phyloP scores from a whole-genome alignment of 2,888 invertebrate species.

The Falcaria lacertinaria region DNA sequence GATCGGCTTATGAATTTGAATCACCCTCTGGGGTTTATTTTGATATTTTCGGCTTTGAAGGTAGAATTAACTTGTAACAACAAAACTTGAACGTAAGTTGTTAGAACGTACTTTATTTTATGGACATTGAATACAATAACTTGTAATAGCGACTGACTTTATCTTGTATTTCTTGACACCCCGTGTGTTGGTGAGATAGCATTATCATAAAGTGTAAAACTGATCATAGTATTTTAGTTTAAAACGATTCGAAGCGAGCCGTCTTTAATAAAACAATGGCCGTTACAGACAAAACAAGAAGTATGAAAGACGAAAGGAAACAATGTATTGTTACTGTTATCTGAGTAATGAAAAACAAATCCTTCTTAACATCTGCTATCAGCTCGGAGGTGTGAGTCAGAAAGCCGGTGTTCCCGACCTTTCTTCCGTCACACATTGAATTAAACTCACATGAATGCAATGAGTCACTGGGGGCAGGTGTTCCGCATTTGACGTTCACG shows the following conservation, averaged over 20 bases:
- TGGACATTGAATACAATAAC: no score
- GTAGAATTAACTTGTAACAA: no score
- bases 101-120: no score
- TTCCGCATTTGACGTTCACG: slow-evolving; percentile 17
- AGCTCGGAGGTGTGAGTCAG: slow-evolving; percentile 23
- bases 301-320: not conserved
- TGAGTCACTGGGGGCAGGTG: slow-evolving; percentile 36
- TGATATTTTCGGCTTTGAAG: no score
- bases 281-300: not conserved
- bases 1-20: no score
- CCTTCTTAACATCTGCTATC: slow-evolving; percentile 22
- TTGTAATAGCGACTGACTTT: not conserved
- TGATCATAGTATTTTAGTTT: no score
- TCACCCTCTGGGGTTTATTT: no score
- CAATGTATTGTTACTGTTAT: not conserved
- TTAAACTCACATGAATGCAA: slow-evolving; percentile 18
- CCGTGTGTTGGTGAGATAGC: no score
- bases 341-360: not conserved
- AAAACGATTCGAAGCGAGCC: no score
- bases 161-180: not conserved
- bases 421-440: slow-evolving; percentile 32
- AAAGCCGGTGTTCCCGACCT: slow-evolving; percentile 34
- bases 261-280: not conserved
- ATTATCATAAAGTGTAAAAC: no score
- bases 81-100: no score